Evolutionary conservation across 2,888 invertebrate genomes (phyloP).

Genomic region (Aradus depressus): DNA sequence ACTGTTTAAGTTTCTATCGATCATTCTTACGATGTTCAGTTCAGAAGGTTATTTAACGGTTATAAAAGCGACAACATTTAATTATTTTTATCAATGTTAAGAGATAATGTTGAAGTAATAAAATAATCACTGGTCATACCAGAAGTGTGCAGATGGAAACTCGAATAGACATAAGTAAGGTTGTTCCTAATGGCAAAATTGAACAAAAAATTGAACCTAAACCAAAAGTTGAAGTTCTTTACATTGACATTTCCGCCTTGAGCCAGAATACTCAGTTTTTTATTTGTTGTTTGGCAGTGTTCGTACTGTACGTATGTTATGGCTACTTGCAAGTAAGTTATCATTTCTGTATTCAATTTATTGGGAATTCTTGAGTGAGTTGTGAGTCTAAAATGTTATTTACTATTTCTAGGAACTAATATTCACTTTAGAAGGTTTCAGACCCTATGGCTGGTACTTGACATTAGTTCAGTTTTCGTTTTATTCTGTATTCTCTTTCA

Average conservation of each 20-base stretch:
- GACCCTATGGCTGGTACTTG: conserved; percentile 82
- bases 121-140: too few species aligned
- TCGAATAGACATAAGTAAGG: conserved; percentile 3
- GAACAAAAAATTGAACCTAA: neutral
- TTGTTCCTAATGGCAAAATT: neutral
- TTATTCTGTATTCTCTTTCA: conserved; percentile 67
- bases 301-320: conserved; percentile 78
- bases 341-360: neutral
- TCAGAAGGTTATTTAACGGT: too few species aligned
- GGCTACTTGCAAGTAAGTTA: conserved; percentile 62
- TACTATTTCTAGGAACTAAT: conserved; percentile 58
- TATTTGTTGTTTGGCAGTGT: conserved; percentile 65
- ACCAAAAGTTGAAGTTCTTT: conserved; percentile 39
- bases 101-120: too few species aligned
- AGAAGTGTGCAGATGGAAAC: conserved; percentile 13
- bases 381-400: neutral
- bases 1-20: too few species aligned
- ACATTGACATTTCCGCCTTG: conserved; percentile 57
- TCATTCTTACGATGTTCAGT: too few species aligned
- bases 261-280: conserved; percentile 59
- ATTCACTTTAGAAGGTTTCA: conserved; percentile 79
- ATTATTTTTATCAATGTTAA: too few species aligned
- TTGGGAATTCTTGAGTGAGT: conserved; percentile 3
- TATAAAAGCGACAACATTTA: too few species aligned
- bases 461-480: conserved; percentile 84